Conservation (phyloP, 2,888 invertebrate genomes). For the Campoplex capitator region DNA sequence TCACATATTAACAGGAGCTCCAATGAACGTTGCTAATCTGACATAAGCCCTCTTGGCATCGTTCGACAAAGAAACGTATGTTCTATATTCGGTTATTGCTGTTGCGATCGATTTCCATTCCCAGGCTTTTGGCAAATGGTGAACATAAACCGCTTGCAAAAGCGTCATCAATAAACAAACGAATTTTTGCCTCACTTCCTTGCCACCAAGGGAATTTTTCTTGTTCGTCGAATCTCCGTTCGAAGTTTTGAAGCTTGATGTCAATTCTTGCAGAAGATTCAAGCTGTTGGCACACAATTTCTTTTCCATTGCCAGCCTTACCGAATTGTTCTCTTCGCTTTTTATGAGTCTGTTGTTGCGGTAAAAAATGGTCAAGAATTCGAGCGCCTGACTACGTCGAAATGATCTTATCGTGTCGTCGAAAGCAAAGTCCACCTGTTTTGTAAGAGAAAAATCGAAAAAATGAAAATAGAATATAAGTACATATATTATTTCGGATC, state of each 20-base stretch:
- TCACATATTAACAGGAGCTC: slow-evolving; percentile 79
- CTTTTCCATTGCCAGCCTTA: slow-evolving; percentile 84
- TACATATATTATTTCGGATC: too few relatives aligned
- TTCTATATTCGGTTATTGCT: slow-evolving; percentile 82
- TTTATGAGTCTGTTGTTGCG: slow-evolving; percentile 86
- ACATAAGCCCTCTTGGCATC: slow-evolving; percentile 85
- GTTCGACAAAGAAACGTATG: slow-evolving; percentile 81
- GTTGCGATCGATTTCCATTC: slow-evolving; percentile 84
- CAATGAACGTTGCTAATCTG: slow-evolving; percentile 84
- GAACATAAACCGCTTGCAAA: slow-evolving; percentile 83
- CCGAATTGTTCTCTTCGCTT: slow-evolving; percentile 81
- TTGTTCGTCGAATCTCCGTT: slow-evolving; percentile 71
- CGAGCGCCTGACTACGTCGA: slow-evolving; percentile 89
- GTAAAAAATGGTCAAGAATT: slow-evolving; percentile 89
- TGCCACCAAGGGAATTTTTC: slow-evolving; percentile 69
- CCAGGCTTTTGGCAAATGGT: slow-evolving; percentile 80
- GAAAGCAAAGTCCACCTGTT: slow-evolving; percentile 86
- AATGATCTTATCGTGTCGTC: slow-evolving; percentile 88
- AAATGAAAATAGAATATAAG: too few relatives aligned
- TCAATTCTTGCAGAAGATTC: slow-evolving; percentile 82
- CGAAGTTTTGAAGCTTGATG: slow-evolving; percentile 80
- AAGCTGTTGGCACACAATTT: slow-evolving; percentile 85
- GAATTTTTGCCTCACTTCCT: slow-evolving; percentile 87
- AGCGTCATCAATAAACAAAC: slow-evolving; percentile 86
- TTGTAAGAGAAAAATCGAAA: neutral